Percentiles rank a stretch among this genome's conserved stretches.
phyloP scores from a whole-genome alignment of 92 coral and sea anemone genomes.

The Palythoa grandis region DNA sequence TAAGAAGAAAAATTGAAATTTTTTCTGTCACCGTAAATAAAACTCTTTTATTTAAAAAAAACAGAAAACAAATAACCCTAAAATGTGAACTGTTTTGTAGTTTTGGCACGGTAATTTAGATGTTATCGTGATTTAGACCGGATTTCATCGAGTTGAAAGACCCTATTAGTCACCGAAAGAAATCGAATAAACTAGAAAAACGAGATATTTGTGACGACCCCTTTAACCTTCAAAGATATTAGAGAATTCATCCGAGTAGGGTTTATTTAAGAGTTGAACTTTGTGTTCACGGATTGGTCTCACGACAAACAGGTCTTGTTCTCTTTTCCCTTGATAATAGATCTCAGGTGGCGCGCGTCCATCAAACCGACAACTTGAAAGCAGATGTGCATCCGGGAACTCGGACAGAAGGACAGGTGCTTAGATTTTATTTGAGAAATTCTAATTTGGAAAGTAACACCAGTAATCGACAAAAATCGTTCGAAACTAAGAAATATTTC shows the following conservation, averaged over 20 bases:
- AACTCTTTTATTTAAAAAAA: background rate
- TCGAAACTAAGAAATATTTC: slow-evolving; percentile 31
- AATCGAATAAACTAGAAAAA: background rate
- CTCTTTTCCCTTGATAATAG: slow-evolving; percentile 20
- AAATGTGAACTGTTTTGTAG: slow-evolving; percentile 38
- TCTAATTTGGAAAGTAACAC: slow-evolving; percentile 42
- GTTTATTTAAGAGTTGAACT: background rate
- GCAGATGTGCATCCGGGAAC: slow-evolving; percentile 80
- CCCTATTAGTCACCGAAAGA: slow-evolving; percentile 29
- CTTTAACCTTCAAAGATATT: background rate
- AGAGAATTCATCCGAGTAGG: background rate
- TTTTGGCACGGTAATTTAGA: slow-evolving; percentile 41
- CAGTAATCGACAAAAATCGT: slow-evolving; percentile 34
- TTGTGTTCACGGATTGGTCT: background rate
- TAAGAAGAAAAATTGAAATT: background rate
- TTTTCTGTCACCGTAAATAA: too few relatives aligned
- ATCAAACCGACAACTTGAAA: slow-evolving; percentile 46
- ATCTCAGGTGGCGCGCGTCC: slow-evolving; percentile 55
- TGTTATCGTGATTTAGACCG: slow-evolving; percentile 43
- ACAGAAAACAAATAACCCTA: background rate
- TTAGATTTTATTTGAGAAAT: slow-evolving; percentile 20
- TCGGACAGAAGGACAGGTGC: slow-evolving; percentile 58
- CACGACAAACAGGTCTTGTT: slow-evolving; percentile 38
- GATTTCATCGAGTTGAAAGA: slow-evolving; percentile 41
- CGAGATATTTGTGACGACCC: background rate